Evolutionary conservation across 2,888 invertebrate species (phyloP).

Genomic region (Archaeoteleia sp.): DNA sequence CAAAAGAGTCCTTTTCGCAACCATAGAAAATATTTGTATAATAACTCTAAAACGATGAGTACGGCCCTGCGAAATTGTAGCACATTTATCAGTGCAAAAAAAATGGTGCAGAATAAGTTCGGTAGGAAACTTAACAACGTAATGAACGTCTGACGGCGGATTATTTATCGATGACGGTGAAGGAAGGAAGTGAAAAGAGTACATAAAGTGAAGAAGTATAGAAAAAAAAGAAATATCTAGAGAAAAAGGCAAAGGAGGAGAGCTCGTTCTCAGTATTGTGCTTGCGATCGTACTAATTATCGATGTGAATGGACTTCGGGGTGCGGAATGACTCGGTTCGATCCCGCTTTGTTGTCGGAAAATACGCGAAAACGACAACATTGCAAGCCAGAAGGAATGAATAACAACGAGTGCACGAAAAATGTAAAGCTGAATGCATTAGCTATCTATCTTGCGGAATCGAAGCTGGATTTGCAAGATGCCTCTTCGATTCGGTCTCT

Average conservation of each 20-base stretch:
- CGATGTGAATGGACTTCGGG: slow-evolving; percentile 62
- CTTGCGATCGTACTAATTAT: slow-evolving; percentile 65
- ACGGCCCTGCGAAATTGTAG: too few species aligned
- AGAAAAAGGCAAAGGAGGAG: slow-evolving; percentile 46
- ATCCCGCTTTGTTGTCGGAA: slow-evolving; percentile 57
- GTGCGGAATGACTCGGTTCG: slow-evolving; percentile 60
- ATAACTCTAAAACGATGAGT: too few species aligned
- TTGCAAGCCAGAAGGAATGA: slow-evolving; percentile 12
- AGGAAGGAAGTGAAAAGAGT: slow-evolving; percentile 50
- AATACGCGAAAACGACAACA: slow-evolving; percentile 46
- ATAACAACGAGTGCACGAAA: slow-evolving; percentile 34
- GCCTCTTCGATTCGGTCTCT: not conserved
- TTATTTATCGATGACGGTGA: slow-evolving; percentile 67
- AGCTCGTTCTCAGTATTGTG: slow-evolving; percentile 57
- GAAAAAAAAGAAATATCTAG: slow-evolving; percentile 34
- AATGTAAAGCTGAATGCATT: slow-evolving; percentile 52
- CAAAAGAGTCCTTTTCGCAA: too few species aligned
- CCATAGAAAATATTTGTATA: too few species aligned
- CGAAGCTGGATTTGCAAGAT: slow-evolving; percentile 14
- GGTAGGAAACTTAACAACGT: slow-evolving; percentile 69
- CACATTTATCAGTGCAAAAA: slow-evolving; percentile 40
- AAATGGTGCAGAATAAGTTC: slow-evolving; percentile 59
- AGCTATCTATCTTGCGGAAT: slow-evolving; percentile 22
- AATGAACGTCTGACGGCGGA: slow-evolving; percentile 71
- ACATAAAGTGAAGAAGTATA: slow-evolving; percentile 45